Evolutionary conservation across 2,113 vertebrate species (phyloP).

Genomic region (Gasterosteus nipponicus): DNA sequence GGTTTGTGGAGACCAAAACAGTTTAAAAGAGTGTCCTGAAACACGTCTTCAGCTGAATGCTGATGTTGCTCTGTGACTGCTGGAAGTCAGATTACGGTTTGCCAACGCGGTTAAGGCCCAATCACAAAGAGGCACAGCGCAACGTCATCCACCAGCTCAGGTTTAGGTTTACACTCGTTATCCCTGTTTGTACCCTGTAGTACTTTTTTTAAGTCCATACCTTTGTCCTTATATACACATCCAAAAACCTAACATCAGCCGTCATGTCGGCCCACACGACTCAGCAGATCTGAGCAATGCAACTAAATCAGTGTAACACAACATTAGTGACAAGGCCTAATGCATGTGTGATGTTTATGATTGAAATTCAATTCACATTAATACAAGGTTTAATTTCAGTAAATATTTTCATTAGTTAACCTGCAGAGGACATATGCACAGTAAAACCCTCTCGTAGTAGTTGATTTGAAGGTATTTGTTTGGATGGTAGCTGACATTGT

Average conservation of each 20-base stretch:
- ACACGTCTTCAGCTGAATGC: not conserved
- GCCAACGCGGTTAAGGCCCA: not conserved
- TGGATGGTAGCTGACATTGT: not conserved
- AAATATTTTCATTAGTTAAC: not conserved
- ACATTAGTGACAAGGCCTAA: not conserved
- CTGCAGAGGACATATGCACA: not conserved
- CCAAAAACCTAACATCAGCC: not conserved
- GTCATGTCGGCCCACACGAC: not conserved
- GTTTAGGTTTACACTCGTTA: not conserved
- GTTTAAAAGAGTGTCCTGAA: not conserved
- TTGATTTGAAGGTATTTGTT: conserved; percentile 9
- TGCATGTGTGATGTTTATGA: not conserved
- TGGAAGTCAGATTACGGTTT: not conserved
- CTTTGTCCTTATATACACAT: not conserved
- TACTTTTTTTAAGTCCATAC: not conserved
- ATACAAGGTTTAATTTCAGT: not conserved
- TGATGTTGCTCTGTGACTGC: not conserved
- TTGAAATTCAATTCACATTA: not conserved
- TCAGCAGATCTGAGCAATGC: not conserved
- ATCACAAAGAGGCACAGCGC: not conserved
- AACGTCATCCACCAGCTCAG: not conserved
- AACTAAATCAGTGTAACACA: not conserved
- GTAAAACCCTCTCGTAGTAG: not conserved
- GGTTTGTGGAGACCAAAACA: not conserved
- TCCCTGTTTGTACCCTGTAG: too few relatives aligned